phyloP scores from a whole-genome alignment of 64 coral and sea anemone species.

The Porites australiensis region DNA sequence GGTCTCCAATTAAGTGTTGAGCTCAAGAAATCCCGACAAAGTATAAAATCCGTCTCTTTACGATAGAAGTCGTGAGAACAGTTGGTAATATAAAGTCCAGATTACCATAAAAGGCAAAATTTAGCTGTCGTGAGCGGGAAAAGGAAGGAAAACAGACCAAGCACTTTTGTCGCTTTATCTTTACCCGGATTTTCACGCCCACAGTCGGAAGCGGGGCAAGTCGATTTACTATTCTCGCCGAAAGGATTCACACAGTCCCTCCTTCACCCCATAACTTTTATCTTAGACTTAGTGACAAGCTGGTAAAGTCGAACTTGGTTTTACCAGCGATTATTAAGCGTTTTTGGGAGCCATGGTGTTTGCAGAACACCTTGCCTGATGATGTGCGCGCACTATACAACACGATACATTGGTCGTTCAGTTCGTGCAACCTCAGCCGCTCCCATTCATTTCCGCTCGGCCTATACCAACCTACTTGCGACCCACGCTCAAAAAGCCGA shows the following conservation, averaged over 20 bases:
- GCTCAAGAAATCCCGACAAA: no score
- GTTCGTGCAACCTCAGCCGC: background rate
- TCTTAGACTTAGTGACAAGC: no score
- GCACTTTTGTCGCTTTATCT: background rate
- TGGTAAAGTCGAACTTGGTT: no score
- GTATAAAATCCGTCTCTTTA: no score
- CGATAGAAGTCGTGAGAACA: background rate
- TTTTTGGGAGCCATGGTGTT: no score
- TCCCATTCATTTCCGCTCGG: background rate
- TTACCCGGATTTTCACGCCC: background rate
- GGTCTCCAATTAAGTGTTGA: no score
- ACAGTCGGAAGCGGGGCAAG: background rate
- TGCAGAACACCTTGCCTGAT: no score
- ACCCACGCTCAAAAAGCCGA: background rate
- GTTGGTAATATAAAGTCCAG: background rate
- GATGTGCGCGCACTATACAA: background rate
- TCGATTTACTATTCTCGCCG: background rate
- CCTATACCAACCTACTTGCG: background rate
- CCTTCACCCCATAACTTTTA: background rate
- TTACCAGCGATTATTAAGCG: no score
- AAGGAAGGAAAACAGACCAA: conserved; percentile 1
- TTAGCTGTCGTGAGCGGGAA: background rate
- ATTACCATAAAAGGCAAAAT: conserved; percentile 5
- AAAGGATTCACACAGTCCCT: background rate
- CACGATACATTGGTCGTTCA: background rate